Base-by-base conservation (phyloP, 1,140 invertebrate genomes). In the Plutomurus gul region DNA sequence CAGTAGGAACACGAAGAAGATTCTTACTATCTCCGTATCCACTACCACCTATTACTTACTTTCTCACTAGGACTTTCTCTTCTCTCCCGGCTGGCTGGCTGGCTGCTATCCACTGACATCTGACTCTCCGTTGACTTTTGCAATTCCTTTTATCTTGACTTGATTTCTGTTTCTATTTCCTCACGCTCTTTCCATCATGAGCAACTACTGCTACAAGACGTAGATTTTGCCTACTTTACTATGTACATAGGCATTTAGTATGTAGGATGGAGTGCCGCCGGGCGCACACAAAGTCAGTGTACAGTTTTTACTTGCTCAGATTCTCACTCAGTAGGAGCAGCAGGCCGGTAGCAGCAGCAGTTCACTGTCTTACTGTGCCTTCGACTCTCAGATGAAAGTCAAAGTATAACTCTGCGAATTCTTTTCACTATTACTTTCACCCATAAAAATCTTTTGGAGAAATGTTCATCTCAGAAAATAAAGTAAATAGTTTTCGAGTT, bases 381-480 rank as follows among this genome's bases (percentile, higher is more conserved):
- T 49, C 1, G 4, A 49, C 46, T 49, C 6, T n/a, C n/a, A 30
- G 56, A 33, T 65, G 27, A 65, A 65, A 65, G 27, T 65, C 30
- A 33, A 65, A 65, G 51, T 4, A 33, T n/a, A 65, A 65, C 56
- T 65, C 13, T 25, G 56, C 16, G 56, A 65, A 65, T 33, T 65
- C 56, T 65, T 65, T 65, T 65, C 56, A 65, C 56, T 65, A 33
- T 65, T 33, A 65, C 56, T 65, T 60, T 65, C 56, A 65, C 56
- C 56, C 56, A 65, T 65, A 65, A 65, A 65, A 65, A 65, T 65
- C 27, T 65, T 65, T 65, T 30, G 27, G 56, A 65, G 56, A 33
- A 65, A 65, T 65, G 56, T 65, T 65, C 56, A 65, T 65, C 56
- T 65, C 36, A 65, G 56, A 65, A 65, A 65, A 65, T 65, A 33